A percentile compares a stretch with the other conserved stretches of the same genome.
phyloP scores from a whole-genome alignment of 2,888 invertebrate species.

The Diarsia mendica region DNA sequence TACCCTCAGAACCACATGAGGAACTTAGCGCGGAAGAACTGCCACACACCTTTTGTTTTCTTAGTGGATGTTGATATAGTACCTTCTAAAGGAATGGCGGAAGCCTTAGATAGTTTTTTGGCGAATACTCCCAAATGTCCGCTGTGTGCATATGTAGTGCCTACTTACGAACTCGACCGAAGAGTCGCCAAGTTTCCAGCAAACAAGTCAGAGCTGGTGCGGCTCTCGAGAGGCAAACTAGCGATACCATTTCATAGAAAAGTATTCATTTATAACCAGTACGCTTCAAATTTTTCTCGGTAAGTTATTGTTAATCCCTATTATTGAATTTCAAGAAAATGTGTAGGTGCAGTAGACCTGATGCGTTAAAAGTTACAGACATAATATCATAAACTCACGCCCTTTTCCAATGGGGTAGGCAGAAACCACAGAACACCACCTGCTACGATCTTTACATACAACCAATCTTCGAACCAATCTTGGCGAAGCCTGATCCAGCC shows the following conservation, averaged over 20 bases:
- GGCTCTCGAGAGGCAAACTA: constrained; percentile 94
- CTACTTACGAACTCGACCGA: constrained; percentile 96
- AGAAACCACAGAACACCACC: too few relatives aligned
- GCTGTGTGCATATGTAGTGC: constrained; percentile 96
- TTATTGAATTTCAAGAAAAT: neutral
- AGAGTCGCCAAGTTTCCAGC: constrained; percentile 93
- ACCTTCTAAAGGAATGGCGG: constrained; percentile 93
- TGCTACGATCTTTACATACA: too few relatives aligned
- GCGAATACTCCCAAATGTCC: constrained; percentile 89
- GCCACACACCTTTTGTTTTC: constrained; percentile 95
- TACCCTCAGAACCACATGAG: constrained; percentile 97
- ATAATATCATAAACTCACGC: too few relatives aligned
- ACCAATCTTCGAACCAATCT: too few relatives aligned
- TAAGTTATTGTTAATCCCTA: constrained; percentile 77
- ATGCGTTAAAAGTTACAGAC: neutral
- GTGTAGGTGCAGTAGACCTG: neutral
- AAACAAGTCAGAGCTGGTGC: constrained; percentile 94
- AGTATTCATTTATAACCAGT: constrained; percentile 97
- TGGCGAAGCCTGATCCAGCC: neutral
- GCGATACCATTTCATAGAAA: constrained; percentile 97
- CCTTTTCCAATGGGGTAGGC: too few relatives aligned
- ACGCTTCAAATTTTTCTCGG: constrained; percentile 97
- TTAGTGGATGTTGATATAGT: constrained; percentile 97
- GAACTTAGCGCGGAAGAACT: constrained; percentile 96
- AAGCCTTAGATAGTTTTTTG: constrained; percentile 93